Evolutionary conservation across 2,113 vertebrate species (phyloP).

Genomic region (Pagrus major): DNA sequence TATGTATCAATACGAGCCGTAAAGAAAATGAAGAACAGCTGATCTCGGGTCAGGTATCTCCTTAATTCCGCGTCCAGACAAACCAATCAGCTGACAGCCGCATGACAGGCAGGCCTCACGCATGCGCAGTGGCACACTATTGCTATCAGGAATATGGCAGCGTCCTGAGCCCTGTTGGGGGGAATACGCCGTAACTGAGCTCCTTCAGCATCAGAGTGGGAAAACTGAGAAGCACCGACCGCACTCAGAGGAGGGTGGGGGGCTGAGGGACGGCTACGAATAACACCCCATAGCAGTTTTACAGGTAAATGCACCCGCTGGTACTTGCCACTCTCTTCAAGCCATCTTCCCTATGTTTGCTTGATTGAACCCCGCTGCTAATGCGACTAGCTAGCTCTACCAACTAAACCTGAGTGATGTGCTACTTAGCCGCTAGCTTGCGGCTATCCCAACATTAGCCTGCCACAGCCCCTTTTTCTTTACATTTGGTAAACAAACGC

Average conservation of each 20-base stretch:
- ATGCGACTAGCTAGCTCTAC: conserved; percentile 48
- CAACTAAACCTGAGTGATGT: conserved; percentile 20
- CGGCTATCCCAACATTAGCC: conserved; percentile 54
- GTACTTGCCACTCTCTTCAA: conserved; percentile 44
- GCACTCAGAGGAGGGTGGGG: conserved; percentile 78
- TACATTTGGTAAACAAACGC: conserved; percentile 53
- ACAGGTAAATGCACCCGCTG: conserved; percentile 77
- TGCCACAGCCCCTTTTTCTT: conserved; percentile 26
- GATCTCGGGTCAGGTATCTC: conserved; percentile 44
- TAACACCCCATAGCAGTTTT: conserved; percentile 56
- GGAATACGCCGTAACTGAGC: conserved; percentile 75
- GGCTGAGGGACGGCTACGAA: conserved; percentile 75
- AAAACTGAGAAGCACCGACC: conserved; percentile 66
- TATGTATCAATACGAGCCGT: conserved; percentile 2
- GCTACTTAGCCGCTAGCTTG: conserved; percentile 61
- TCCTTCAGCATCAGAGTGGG: conserved; percentile 70
- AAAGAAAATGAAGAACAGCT: background rate
- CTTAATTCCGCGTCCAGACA: conserved; percentile 28
- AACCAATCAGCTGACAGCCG: conserved; percentile 85
- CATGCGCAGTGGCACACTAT: conserved; percentile 74
- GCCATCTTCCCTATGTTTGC: conserved; percentile 58
- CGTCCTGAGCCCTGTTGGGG: conserved; percentile 81
- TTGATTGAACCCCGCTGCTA: conserved; percentile 65
- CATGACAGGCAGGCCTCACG: conserved; percentile 80
- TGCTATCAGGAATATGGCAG: conserved; percentile 84